Percentiles rank a stretch among this genome's conserved stretches.
Evolutionary conservation across 1,140 invertebrate species (phyloP).

Genomic region (Chionoecetes opilio): DNA sequence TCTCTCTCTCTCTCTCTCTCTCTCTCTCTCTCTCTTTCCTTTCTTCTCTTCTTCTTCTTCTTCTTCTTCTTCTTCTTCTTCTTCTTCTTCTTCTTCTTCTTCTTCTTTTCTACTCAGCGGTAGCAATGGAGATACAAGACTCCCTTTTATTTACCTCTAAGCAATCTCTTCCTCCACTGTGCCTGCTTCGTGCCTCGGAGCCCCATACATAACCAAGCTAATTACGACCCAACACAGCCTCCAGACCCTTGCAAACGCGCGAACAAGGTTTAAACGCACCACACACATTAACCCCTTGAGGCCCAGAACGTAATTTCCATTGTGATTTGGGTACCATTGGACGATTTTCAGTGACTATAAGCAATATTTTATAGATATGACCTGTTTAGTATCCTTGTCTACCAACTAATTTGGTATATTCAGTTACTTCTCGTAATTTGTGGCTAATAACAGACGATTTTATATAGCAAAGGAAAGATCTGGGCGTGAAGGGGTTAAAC

Average conservation of each 20-base stretch:
- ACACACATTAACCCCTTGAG: neutral
- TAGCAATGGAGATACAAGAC: neutral
- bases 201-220: conserved; percentile 14
- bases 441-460: too few relatives aligned
- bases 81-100: neutral
- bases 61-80: neutral
- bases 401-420: too few relatives aligned
- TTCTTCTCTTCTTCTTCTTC: neutral
- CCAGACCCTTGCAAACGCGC: neutral
- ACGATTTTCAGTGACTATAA: too few relatives aligned
- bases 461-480: too few relatives aligned
- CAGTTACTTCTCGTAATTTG: too few relatives aligned
- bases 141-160: neutral
- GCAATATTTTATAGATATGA: too few relatives aligned
- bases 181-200: neutral
- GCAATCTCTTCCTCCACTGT: neutral
- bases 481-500: neutral
- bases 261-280: neutral
- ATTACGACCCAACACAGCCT: neutral
- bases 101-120: neutral
- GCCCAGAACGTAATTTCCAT: too few relatives aligned
- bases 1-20: neutral
- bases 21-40: neutral
- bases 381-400: too few relatives aligned
- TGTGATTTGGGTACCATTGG: too few relatives aligned